phyloP scores from a whole-genome alignment of 2,797 vertebrate species.

The Amniataba percoides region DNA sequence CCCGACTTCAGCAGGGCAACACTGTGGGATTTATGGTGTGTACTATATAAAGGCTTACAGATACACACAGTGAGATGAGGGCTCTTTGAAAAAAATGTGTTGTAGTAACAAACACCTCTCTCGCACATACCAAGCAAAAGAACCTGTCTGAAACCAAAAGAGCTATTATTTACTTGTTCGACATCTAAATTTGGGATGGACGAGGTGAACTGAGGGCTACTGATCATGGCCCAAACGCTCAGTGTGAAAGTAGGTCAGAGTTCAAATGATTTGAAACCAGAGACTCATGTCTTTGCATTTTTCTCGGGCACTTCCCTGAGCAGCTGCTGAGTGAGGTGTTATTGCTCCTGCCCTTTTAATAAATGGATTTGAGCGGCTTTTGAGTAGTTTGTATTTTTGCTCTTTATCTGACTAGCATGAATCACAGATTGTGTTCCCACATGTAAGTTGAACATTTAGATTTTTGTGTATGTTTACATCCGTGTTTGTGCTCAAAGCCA shows the following conservation, averaged over 20 bases:
- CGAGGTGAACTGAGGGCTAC: neutral
- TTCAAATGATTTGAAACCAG: constrained; percentile 30
- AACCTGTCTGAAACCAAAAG: neutral
- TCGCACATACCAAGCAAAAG: neutral
- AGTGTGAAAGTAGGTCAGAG: constrained; percentile 38
- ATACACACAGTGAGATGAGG: constrained; percentile 1
- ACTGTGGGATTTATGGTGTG: constrained; percentile 29
- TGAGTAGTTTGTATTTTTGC: neutral
- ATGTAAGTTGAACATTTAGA: constrained; percentile 38
- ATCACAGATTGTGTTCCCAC: neutral
- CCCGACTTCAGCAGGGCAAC: constrained; percentile 21
- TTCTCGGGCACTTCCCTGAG: constrained; percentile 1
- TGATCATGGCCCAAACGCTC: neutral
- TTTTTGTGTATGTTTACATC: constrained; percentile 20
- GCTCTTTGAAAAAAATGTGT: neutral
- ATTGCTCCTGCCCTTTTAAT: neutral
- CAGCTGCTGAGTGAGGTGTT: constrained; percentile 13
- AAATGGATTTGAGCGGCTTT: neutral
- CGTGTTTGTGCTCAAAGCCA: constrained; percentile 6
- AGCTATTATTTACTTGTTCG: constrained; percentile 2
- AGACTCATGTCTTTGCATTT: constrained; percentile 15
- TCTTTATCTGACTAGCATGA: neutral
- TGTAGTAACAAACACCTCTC: neutral
- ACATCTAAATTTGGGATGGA: neutral
- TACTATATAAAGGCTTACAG: constrained; percentile 34